These are phyloP conservation scores for Trogon melanurus DNA, from an alignment of 2,113 vertebrate genomes.

Conservation along the genomic window DNA sequence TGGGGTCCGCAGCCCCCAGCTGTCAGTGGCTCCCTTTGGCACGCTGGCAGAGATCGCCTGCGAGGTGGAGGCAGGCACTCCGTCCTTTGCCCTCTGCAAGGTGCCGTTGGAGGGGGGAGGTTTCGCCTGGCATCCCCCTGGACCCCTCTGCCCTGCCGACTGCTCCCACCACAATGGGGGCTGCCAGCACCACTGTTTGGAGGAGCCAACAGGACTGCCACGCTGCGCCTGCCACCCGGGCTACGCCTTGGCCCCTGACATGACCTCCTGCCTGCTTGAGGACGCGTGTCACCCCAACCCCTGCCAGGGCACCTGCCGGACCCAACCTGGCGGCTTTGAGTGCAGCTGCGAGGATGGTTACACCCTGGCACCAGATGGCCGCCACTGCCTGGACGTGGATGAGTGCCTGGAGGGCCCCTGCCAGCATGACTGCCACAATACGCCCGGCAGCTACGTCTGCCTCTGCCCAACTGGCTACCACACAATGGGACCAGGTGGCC, in stretches of 20 bases:
- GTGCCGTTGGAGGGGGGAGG: not conserved
- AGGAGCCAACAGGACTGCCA: not conserved
- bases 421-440: conserved; percentile 48
- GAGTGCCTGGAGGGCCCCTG: conserved; percentile 57
- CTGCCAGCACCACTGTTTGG: conserved; percentile 76
- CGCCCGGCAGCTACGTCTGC: conserved; percentile 49
- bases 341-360: conserved; percentile 69
- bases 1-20: conserved; percentile 24
- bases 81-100: conserved; percentile 52
- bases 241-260: conserved; percentile 65
- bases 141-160: conserved; percentile 57
- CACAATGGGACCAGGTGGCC: not conserved
- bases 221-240: conserved; percentile 71
- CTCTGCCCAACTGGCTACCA: conserved; percentile 57
- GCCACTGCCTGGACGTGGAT: conserved; percentile 41
- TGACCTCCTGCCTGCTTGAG: conserved; percentile 61
- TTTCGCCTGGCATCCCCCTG: conserved; percentile 67
- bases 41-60: conserved; percentile 67
- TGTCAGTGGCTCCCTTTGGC: conserved; percentile 71
- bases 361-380: not conserved
- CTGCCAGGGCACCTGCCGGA: conserved; percentile 33
- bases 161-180: conserved; percentile 73
- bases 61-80: rapidly evolving
- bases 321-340: not conserved
- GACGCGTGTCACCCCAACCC: conserved; percentile 69